Evolutionary conservation across 2,113 vertebrate species (phyloP), one percentile per base, ranked within the genome.

Genomic region (Mus spicilegus): DNA sequence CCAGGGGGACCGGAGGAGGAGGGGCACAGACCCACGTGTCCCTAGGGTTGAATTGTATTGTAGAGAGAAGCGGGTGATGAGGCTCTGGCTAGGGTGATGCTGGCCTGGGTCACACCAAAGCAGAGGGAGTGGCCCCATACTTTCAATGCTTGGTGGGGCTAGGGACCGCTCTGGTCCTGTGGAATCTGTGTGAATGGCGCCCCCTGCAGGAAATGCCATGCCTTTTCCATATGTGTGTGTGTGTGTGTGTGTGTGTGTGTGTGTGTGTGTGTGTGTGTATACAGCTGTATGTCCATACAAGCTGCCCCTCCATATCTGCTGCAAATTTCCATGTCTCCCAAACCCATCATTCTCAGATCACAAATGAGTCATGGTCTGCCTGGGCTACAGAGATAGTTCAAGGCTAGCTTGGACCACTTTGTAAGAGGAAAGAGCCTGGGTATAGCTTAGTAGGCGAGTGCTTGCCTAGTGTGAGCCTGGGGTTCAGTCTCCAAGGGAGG

Each of bases 161-260:
- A 36, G 6, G 19, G 20, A 63, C 2, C 8, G 58, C 14, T 46
- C 17, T 70, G 24, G 51, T 39, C 8, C 30, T 28, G 61, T 24
- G 24, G 89, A 96, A 17, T 77, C 82, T 95, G 7, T 95, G 93
- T 73, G 91, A 61, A 97, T 87, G 87, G 96, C 77, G 94, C 96
- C 96, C 96, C 96, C 97, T 98, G 95, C 93, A 97, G 97, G 49
- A 75, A 33, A 61, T 93, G 88, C 14, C 82, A 8, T 4, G 16
- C 11, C 7, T 84, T 42, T 39, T 61, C n/a, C 3, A 46, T 49
- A 39, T 28, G 61, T 39, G 70, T 70, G 56, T 67, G 82, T 80
- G 70, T 78, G 61, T 67, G 81, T 28, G 89, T 33, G 86, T 20
- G 73, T 4, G 11, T 11, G 33, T 5, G 9, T 65, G 28, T 17